Percentiles rank a stretch among this genome's conserved stretches.
These are phyloP conservation scores for Phyllostomus hastatus DNA, from an alignment of 2,113 vertebrate genomes.

Conservation along the genomic window DNA sequence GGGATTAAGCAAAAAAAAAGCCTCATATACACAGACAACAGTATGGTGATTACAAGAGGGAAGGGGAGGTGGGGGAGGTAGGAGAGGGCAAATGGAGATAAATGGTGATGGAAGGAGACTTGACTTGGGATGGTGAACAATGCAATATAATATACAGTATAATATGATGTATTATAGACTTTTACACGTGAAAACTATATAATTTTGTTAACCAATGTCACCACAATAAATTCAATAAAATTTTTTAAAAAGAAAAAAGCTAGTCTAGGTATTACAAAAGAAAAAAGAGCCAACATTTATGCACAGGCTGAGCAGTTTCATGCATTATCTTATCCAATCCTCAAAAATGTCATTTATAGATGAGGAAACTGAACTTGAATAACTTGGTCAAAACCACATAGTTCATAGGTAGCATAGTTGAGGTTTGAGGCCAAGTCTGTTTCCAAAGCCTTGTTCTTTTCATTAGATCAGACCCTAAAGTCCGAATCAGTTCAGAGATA, in stretches of 20 bases:
- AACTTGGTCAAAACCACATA: background rate
- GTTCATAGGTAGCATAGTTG: background rate
- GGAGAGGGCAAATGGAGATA: background rate
- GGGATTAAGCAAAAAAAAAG: background rate
- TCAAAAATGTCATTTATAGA: background rate
- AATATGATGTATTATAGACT: background rate
- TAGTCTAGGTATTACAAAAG: background rate
- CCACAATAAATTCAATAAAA: background rate
- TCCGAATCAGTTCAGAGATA: background rate
- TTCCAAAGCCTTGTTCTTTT: background rate
- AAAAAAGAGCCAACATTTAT: background rate
- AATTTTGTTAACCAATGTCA: background rate
- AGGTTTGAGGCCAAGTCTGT: background rate
- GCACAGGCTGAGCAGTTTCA: background rate
- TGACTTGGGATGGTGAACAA: background rate
- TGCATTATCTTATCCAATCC: background rate
- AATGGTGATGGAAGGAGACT: background rate
- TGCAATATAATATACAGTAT: background rate
- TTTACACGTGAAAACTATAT: background rate
- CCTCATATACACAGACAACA: background rate
- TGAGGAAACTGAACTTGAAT: background rate
- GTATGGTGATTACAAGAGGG: background rate
- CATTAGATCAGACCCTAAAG: background rate
- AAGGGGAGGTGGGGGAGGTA: background rate
- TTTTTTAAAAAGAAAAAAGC: background rate